Base-by-base conservation (phyloP, 2,113 vertebrate species). In the Albula glossodonta region DNA sequence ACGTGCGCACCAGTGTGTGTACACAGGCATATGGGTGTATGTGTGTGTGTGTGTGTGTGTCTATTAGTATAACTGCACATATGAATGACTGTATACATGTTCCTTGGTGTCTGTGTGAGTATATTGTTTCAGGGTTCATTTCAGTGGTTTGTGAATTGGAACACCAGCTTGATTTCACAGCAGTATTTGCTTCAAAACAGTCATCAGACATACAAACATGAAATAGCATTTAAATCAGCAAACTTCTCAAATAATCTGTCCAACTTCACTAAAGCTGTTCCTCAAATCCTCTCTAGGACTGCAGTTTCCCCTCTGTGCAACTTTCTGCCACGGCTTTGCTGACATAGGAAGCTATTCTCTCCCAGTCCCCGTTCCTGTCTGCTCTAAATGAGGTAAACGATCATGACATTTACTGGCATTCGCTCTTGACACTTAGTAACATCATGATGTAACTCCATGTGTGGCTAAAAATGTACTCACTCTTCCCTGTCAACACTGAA, bases 251-350 rank as follows among this genome's bases (percentile, higher is more conserved):
- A 74, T 74, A 74, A 74, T 22, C 70, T 74, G 70, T 74, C 70
- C 31, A 22, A 74, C 70, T 74, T 74, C 17, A 74, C 70, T 31
- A 74, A 81, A 74, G 50, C 7, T 86, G 57, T 78, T 86, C 85
- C 80, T 86, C 66, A 86, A 83, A 77, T 60, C 31, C 51, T 19
- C 11, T 31, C 25, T 60, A 4, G 66, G 80, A 49, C 85, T 66
- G 51, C 10, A 12, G 51, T 81, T 50, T 74, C 85, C 66, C 22
- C 9, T 83, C 60, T 66, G 8, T 82, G 85, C 74, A 51, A 77
- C 80, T 83, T 25, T 82, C 79, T 86, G 85, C 82, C 63, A 77
- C 9, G 19, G 66, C 51, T 22, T 83, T 25, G 51, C 85, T 86
- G 85, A 86, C 49, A 78, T 86, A 17, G 31, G 9, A n/a, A 3